These are phyloP conservation scores for Choloepus hoffmanni DNA, from an alignment of 2,113 vertebrate genomes.

Conservation along the genomic window DNA sequence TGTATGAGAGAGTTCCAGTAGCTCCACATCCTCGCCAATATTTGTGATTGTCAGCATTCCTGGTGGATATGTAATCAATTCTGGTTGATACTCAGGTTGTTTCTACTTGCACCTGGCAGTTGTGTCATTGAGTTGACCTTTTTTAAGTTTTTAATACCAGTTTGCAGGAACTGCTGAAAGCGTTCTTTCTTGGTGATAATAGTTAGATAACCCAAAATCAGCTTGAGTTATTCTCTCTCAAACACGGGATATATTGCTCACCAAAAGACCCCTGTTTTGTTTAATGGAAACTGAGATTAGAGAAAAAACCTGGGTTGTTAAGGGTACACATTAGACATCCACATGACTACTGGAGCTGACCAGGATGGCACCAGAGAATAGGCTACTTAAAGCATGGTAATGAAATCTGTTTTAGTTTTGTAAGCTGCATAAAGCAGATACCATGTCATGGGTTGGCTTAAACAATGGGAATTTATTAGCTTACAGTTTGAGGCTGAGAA, in stretches of 20 bases:
- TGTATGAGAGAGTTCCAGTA: not conserved
- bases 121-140: not conserved
- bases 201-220: conserved; percentile 29
- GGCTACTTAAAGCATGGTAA: not conserved
- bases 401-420: not conserved
- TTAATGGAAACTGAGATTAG: not conserved
- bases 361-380: not conserved
- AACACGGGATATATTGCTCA: not conserved
- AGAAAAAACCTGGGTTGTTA: not conserved
- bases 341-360: not conserved
- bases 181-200: conserved; percentile 32
- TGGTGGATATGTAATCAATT: not conserved
- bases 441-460: no score
- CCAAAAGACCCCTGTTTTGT: not conserved
- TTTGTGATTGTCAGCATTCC: not conserved
- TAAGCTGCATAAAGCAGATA: no score
- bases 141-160: not conserved
- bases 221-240: conserved; percentile 43
- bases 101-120: not conserved
- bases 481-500: no score
- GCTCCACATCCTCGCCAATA: not conserved
- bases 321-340: not conserved
- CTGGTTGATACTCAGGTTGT: not conserved
- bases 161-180: not conserved
- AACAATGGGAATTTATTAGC: no score